Base-by-base conservation (phyloP, 2,888 invertebrate species). In the Abscondita cerata region DNA sequence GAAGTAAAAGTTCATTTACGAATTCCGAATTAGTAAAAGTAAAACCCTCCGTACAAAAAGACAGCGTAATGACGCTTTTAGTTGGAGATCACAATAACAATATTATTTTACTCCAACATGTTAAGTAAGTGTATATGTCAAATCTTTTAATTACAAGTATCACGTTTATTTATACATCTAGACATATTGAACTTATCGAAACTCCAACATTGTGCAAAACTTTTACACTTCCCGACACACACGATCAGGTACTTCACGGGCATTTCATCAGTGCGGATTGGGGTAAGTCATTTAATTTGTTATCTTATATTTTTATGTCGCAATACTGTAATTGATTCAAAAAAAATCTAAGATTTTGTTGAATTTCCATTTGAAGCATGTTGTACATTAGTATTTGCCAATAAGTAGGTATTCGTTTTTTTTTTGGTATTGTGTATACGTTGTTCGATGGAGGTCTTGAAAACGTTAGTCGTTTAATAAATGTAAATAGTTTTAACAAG, bases 61-160 rank as follows among this genome's bases (percentile, higher is more conserved):
- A 78, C 47, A 88, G 88, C 66, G 83, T 82, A 54, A 82, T 86
- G 75, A 82, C 83, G 59, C 73, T 91, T 13, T 71, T 91, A 56
- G 83, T 89, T 31, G 91, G 91, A 0, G 88, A 90, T 76, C 85
- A 83, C 0, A 79, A 85, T 55, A 90, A 90, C 74, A 82, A 84
- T 71, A 72, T 90, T 6, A 73, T 90, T 38, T 74, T 85, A 46
- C 82, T 86, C 56, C 81, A 82, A 59, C 80, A 82, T 69, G 84
- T 86, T 73, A 81, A 81, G 88, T 88, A 81, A 80, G 82, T 72
- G 11, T 9, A 15, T 3, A 12, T 16, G 3, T 41, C 5, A 2
- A 3, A 8, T 13, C 5, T 8, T 12, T 19, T 40, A 1, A n/a
- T 20, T 40, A 1, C 12, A 36, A 52, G 1, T 16, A 9, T 13